These are phyloP conservation scores for Troides oblongomaculatus DNA, from an alignment of 2,888 invertebrate genomes.

Conservation along the genomic window DNA sequence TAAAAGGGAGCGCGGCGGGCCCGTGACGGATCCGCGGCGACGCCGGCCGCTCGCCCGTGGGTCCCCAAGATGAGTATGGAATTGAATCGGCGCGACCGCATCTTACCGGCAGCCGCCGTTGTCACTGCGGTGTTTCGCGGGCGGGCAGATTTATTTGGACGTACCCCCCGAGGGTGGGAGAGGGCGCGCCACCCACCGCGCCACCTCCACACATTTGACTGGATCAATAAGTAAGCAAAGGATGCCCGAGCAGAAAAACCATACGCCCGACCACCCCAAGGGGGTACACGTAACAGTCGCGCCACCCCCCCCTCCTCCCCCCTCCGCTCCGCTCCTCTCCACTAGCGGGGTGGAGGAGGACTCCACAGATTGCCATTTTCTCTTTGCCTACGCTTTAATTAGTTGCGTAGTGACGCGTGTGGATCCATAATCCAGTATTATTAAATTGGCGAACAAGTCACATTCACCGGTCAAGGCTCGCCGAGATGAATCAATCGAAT, in stretches of 20 bases:
- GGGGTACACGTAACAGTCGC: slow-evolving; percentile 81
- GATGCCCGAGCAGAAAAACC: slow-evolving; percentile 82
- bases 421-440: slow-evolving; percentile 73
- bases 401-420: slow-evolving; percentile 80
- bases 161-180: slow-evolving; percentile 71
- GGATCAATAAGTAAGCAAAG: slow-evolving; percentile 82
- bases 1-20: slow-evolving; percentile 52
- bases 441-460: slow-evolving; percentile 56
- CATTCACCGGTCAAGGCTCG: slow-evolving; percentile 22
- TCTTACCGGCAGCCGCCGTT: slow-evolving; percentile 76
- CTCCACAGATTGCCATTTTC: slow-evolving; percentile 80
- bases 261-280: slow-evolving; percentile 79
- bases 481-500: slow-evolving; percentile 17
- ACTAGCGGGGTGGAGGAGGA: slow-evolving; percentile 79
- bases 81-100: slow-evolving; percentile 75
- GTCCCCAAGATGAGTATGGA: slow-evolving; percentile 35
- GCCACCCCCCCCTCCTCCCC: slow-evolving; percentile 53
- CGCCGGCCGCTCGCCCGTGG: slow-evolving; percentile 28
- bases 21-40: slow-evolving; percentile 32
- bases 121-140: slow-evolving; percentile 81
- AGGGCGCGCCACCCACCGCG: slow-evolving; percentile 75
- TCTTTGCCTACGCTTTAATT: slow-evolving; percentile 81
- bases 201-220: slow-evolving; percentile 81
- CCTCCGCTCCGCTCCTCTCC: slow-evolving; percentile 36
- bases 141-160: slow-evolving; percentile 81